Evolutionary conservation across 2,113 vertebrate genomes (phyloP).

Genomic region (Saccopteryx bilineata): DNA sequence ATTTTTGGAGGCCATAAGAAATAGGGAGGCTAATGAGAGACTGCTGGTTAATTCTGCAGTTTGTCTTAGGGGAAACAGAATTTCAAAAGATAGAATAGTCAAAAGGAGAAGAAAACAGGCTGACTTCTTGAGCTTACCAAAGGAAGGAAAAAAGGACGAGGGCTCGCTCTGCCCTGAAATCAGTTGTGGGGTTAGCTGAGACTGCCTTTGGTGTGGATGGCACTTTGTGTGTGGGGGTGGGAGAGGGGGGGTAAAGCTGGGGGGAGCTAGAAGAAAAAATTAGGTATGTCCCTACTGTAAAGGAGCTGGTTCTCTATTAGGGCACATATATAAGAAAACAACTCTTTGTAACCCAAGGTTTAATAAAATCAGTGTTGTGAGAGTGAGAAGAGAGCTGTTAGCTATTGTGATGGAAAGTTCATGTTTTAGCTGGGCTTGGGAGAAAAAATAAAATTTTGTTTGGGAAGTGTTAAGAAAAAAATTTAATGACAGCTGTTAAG

Average conservation of each 20-base stretch:
- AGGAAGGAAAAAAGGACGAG: not conserved
- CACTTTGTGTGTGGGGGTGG: not conserved
- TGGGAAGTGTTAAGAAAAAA: not conserved
- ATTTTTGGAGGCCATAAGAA: not conserved
- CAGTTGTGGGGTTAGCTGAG: not conserved
- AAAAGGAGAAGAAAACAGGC: slow-evolving; percentile 12
- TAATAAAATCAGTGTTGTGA: not conserved
- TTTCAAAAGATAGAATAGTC: not conserved
- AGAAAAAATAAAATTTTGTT: slow-evolving; percentile 21
- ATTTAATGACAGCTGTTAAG: not conserved
- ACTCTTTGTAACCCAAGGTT: not conserved
- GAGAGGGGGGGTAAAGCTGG: too few relatives aligned
- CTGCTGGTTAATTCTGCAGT: not conserved
- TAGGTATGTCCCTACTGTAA: not conserved
- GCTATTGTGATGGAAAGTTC: slow-evolving; percentile 7
- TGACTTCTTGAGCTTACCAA: not conserved
- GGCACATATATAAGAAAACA: not conserved
- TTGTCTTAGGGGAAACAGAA: slow-evolving; percentile 1
- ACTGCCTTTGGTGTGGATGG: not conserved
- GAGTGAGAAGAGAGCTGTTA: not conserved
- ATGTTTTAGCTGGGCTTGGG: not conserved
- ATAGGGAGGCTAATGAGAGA: not conserved
- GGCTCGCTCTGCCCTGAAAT: not conserved
- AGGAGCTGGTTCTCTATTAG: not conserved
- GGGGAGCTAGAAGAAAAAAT: not conserved